Evolutionary conservation across 2,888 invertebrate genomes (phyloP).

Genomic region (Chloromyia formosa): DNA sequence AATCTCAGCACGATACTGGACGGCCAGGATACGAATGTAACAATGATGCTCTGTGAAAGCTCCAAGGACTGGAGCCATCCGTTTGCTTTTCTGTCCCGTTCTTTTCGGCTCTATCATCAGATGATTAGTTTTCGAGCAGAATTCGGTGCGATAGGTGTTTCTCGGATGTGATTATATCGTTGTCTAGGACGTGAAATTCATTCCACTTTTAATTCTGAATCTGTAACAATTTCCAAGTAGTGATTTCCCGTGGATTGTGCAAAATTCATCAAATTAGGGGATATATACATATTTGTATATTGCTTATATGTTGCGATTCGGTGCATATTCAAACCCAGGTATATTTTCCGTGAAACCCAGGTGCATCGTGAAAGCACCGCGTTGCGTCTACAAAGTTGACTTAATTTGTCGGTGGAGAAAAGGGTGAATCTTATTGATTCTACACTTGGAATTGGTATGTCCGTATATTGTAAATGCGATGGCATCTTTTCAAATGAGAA

Average conservation of each 20-base stretch:
- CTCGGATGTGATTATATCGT: neutral
- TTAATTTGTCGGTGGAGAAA: constrained; percentile 12
- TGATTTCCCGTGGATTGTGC: neutral
- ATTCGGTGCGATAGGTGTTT: constrained; percentile 29
- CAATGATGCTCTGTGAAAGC: constrained; percentile 33
- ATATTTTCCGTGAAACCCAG: constrained; percentile 9
- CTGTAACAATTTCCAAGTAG: neutral
- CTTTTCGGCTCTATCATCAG: constrained; percentile 28
- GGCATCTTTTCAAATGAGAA: no score
- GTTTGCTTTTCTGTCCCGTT: constrained; percentile 23
- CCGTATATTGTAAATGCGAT: no score
- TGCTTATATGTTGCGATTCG: no score
- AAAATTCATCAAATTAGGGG: no score
- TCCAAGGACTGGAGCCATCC: constrained; percentile 22
- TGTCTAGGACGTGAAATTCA: neutral
- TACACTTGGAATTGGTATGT: constrained; percentile 19
- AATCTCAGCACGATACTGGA: constrained; percentile 28
- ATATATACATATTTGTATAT: no score
- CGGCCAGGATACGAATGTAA: constrained; percentile 24
- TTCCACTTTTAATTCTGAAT: no score
- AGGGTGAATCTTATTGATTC: constrained; percentile 22
- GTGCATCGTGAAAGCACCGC: neutral
- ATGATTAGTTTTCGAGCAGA: constrained; percentile 41
- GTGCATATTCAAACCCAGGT: neutral
- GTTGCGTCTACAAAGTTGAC: constrained; percentile 4